A percentile compares a stretch with the other conserved stretches of the same genome.
Evolutionary conservation across 2,797 vertebrate species (phyloP).

Genomic region (Oophaga sylvatica): DNA sequence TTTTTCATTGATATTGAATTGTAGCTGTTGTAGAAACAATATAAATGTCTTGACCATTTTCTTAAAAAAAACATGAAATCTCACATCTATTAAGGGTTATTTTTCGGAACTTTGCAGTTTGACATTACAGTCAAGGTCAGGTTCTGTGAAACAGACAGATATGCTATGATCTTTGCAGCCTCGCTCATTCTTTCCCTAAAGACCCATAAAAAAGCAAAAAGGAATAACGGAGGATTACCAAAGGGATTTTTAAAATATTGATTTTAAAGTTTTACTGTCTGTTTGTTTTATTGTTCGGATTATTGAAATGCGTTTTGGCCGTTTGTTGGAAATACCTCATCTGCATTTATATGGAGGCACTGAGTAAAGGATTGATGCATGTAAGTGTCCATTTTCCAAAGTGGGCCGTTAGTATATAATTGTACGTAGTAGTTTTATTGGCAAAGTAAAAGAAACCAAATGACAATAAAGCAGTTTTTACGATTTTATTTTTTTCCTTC

Average conservation of each 20-base stretch:
- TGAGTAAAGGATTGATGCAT: slow-evolving; percentile 65
- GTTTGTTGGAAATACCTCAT: slow-evolving; percentile 63
- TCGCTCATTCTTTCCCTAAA: slow-evolving; percentile 54
- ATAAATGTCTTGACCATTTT: neutral
- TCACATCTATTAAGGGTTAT: slow-evolving; percentile 42
- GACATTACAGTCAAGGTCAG: slow-evolving; percentile 57
- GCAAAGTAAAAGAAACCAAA: slow-evolving; percentile 61
- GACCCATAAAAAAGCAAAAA: slow-evolving; percentile 57
- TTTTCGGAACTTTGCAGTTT: slow-evolving; percentile 44
- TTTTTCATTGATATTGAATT: neutral
- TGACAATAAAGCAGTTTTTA: slow-evolving; percentile 65
- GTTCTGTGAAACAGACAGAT: slow-evolving; percentile 46
- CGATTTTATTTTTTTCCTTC: slow-evolving; percentile 63
- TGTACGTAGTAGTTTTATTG: slow-evolving; percentile 66
- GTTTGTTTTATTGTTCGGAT: slow-evolving; percentile 62
- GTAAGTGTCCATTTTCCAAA: slow-evolving; percentile 68
- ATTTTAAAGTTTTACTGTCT: slow-evolving; percentile 63
- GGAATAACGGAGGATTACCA: slow-evolving; percentile 61
- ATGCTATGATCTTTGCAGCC: slow-evolving; percentile 56
- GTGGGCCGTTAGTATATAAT: slow-evolving; percentile 66
- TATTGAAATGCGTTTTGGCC: slow-evolving; percentile 62
- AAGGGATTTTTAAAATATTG: slow-evolving; percentile 62
- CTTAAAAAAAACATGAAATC: neutral
- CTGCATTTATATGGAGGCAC: slow-evolving; percentile 67
- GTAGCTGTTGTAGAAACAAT: neutral